Evolutionary conservation across 2,888 invertebrate genomes (phyloP).

Genomic region (Patella pellucida): DNA sequence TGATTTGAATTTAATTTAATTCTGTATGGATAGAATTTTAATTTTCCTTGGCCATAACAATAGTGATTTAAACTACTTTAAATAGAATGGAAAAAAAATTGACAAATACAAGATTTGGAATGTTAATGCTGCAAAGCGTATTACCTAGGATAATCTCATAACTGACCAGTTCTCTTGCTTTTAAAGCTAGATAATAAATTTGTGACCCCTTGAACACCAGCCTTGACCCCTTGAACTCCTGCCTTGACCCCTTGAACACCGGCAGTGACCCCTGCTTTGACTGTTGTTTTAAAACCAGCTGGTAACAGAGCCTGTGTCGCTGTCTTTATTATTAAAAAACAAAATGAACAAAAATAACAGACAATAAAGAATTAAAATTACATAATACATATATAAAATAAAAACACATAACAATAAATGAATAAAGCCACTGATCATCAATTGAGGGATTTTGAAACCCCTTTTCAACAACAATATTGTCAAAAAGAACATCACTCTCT

Average conservation of each 20-base stretch:
- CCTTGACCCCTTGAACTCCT: conserved; percentile 39
- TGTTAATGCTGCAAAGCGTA: neutral
- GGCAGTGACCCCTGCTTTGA: conserved; percentile 49
- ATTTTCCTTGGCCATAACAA: too few relatives aligned
- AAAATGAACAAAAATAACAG: neutral
- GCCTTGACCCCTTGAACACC: conserved; percentile 46
- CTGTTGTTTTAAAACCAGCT: conserved; percentile 20
- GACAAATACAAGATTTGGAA: neutral
- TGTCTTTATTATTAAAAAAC: conserved; percentile 30
- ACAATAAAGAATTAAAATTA: neutral
- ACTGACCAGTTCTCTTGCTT: conserved; percentile 27
- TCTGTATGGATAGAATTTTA: too few relatives aligned
- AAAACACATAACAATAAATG: neutral
- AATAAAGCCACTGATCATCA: neutral
- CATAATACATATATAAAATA: conserved; percentile 5
- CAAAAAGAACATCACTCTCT: neutral
- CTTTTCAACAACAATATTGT: too few relatives aligned
- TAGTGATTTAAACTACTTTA: too few relatives aligned
- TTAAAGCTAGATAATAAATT: conserved; percentile 44
- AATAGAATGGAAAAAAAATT: too few relatives aligned
- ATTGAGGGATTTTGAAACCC: too few relatives aligned
- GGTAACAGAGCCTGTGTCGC: conserved; percentile 34
- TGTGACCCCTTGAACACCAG: conserved; percentile 54
- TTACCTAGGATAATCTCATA: conserved; percentile 28
- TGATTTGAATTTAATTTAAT: too few relatives aligned